Conservation (phyloP, 2,888 invertebrate species). For the Punctoribates punctum region DNA sequence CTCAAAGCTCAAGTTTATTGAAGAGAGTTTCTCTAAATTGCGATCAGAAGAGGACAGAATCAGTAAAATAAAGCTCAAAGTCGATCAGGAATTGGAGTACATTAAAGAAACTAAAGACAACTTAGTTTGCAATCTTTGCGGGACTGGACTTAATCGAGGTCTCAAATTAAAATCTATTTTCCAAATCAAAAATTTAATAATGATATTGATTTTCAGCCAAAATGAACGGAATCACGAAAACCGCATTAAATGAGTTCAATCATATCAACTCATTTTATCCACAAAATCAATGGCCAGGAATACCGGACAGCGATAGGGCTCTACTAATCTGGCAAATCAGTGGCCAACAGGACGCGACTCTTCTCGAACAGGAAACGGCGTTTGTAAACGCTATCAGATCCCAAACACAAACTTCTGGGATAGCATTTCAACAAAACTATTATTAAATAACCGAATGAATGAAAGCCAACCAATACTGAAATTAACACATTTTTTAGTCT, state of each 20-base stretch:
- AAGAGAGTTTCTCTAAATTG: slow-evolving; percentile 26
- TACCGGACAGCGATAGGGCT: background rate
- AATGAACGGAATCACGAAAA: background rate
- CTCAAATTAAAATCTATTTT: background rate
- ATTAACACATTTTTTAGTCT: no score
- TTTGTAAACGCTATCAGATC: slow-evolving; percentile 35
- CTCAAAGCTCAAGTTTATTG: slow-evolving; percentile 13
- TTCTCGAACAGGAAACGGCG: slow-evolving; percentile 40
- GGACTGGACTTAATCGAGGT: slow-evolving; percentile 22
- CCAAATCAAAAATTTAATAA: background rate
- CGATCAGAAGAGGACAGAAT: slow-evolving; percentile 21
- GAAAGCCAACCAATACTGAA: no score
- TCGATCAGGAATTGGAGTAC: slow-evolving; percentile 39
- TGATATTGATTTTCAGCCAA: background rate
- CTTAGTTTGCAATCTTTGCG: slow-evolving; percentile 42
- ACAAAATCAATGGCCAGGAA: background rate
- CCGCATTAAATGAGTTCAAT: background rate
- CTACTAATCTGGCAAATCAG: slow-evolving; percentile 42
- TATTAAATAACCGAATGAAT: background rate
- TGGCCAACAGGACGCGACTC: slow-evolving; percentile 42
- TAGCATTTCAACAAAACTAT: slow-evolving; percentile 4
- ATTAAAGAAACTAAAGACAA: slow-evolving; percentile 34
- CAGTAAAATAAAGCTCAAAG: slow-evolving; percentile 3
- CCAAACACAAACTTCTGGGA: background rate
- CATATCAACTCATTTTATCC: background rate